These are phyloP conservation scores for Lordiphosa collinella DNA, from an alignment of 1,140 invertebrate genomes.

Conservation along the genomic window DNA sequence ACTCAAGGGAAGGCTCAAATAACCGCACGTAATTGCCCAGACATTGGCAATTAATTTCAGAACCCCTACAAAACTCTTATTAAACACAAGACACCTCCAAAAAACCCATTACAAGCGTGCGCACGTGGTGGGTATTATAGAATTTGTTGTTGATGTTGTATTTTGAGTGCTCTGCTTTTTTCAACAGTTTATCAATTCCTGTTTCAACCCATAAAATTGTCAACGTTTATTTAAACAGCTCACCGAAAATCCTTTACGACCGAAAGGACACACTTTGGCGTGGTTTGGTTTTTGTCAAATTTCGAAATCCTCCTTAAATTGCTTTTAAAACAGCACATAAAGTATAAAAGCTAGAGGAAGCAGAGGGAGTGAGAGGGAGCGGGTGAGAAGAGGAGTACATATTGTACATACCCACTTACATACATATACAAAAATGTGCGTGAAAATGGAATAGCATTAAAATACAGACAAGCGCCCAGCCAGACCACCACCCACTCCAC, in stretches of 20 bases:
- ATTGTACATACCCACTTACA: conserved; percentile 1
- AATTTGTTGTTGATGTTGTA: conserved; percentile 45
- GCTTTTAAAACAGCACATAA: conserved; percentile 52
- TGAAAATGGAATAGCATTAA: conserved; percentile 50
- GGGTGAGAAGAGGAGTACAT: too few species aligned
- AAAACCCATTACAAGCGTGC: conserved; percentile 9
- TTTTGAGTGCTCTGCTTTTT: conserved; percentile 43
- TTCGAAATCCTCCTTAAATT: conserved; percentile 53
- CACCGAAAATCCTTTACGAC: conserved; percentile 19
- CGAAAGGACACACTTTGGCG: conserved; percentile 9
- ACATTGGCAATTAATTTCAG: conserved; percentile 29
- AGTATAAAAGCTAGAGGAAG: conserved; percentile 21
- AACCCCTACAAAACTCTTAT: conserved; percentile 16
- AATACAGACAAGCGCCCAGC: conserved; percentile 21
- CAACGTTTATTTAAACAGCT: conserved; percentile 43
- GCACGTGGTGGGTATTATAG: conserved; percentile 11
- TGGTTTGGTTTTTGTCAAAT: conserved; percentile 17
- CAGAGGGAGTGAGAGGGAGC: background rate
- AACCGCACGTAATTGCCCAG: conserved; percentile 13
- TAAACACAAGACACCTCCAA: conserved; percentile 12
- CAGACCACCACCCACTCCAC: conserved; percentile 1
- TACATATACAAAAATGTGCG: conserved; percentile 37
- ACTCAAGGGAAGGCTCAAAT: conserved; percentile 16
- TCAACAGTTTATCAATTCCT: conserved; percentile 27
- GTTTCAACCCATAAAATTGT: conserved; percentile 42